Evolutionary conservation across 2,113 vertebrate species (phyloP), one percentile per base, ranked within the genome.

Genomic region (Ifrita kowaldi): DNA sequence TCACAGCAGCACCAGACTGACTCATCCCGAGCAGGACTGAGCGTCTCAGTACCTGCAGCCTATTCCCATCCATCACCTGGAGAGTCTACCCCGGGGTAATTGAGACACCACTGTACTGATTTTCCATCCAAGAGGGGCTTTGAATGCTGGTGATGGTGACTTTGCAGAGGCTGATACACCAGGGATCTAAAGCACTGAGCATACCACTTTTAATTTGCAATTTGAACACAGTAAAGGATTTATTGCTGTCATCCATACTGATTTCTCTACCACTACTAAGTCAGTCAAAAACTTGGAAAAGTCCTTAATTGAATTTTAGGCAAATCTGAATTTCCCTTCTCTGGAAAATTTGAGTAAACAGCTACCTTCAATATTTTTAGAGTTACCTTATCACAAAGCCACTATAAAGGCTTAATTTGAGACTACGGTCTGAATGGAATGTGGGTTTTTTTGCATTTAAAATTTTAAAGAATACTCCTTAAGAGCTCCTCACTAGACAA

Each of bases 111-210:
- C 68, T 50, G 42, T 10, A 56, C 88, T 93, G 3, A 67, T 53
- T 60, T 81, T 22, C 80, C 52, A 71, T 60, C 49, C 84, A n/a
- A 52, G n/a, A 90, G 50, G 2, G 16, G 28, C 44, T 96, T 90
- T 80, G 41, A 83, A 50, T 33, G 52, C 46, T 70, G 14, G 11
- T 3, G 0, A 28, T 10, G 77, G 73, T 91, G 90, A 90, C 91
- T 92, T 63, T 68, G 93, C 84, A 95, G 82, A 83, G 65, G 12
- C 15, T 88, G 64, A 86, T 91, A 79, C 86, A 90, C 47, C 71
- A 71, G 30, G 11, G 56, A 78, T 33, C 46, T 59, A 37, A 85
- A 89, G 57, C 57, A 79, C 21, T 52, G 77, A 93, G 60, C 13
- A 37, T 17, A 62, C 6, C 52, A 26, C 44, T 76, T 89, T 14